A percentile compares a stretch with the other conserved stretches of the same genome.
These are phyloP conservation scores for Anguilla marmorata DNA, from an alignment of 2,797 vertebrate genomes.

Conservation along the genomic window DNA sequence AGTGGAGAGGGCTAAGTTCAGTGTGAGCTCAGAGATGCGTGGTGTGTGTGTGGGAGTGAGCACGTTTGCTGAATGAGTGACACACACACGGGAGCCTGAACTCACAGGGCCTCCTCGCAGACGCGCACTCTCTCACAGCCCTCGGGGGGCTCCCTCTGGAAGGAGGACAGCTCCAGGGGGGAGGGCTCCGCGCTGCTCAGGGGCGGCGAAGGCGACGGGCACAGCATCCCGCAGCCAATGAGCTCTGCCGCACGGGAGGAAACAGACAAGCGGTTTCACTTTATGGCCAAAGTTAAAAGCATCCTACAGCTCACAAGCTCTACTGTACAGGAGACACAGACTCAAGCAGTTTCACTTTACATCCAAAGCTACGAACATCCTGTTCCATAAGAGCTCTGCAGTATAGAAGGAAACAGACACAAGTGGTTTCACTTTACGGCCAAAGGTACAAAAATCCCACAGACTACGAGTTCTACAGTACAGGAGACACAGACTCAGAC, in stretches of 20 bases:
- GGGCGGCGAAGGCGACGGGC: not conserved
- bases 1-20: not conserved
- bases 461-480: conserved; percentile 28
- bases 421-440: not conserved
- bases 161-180: conserved; percentile 75
- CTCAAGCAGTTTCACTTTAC: not conserved
- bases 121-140: conserved; percentile 84
- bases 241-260: conserved; percentile 31
- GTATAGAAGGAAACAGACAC: not conserved
- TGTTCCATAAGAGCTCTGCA: conserved; percentile 26
- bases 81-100: conserved; percentile 24
- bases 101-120: conserved; percentile 76
- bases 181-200: conserved; percentile 53
- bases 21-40: not conserved
- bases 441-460: not conserved
- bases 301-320: conserved; percentile 32
- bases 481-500: not conserved
- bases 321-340: not conserved
- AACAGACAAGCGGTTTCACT: not conserved
- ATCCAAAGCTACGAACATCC: no score
- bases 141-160: conserved; percentile 88
- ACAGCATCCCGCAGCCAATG: not conserved
- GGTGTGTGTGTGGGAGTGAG: not conserved
- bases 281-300: no score
- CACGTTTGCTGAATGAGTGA: not conserved